Base-by-base conservation (phyloP, 2,797 vertebrate species). In the Loris lydekkerianus region DNA sequence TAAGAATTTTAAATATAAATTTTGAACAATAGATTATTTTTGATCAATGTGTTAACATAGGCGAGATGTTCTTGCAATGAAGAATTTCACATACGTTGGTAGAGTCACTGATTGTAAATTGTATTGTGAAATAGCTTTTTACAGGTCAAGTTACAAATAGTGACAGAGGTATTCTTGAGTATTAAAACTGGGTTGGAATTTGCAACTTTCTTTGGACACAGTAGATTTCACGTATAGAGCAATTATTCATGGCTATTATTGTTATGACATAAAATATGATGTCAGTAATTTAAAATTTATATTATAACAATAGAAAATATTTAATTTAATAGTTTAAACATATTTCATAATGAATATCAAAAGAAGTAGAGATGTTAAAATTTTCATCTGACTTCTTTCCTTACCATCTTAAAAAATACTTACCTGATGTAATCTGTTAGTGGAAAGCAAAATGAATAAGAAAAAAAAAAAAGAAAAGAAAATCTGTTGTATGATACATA, bases 81-180 rank as follows among this genome's bases (percentile, higher is more conserved):
- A 86, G 84, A 91, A 83, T 8, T 10, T 58, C 67, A 73, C 31
- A 85, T 69, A 37, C 73, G 83, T 14, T 49, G 70, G 17, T 0
- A 2, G 40, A 21, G 91, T 86, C n/a, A 69, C 23, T 88, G 56
- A 69, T 88, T 88, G 10, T 81, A 89, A 93, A 91, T 94, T 86
- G 76, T 89, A 63, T 7, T 83, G 58, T 94, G 58, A 96, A 97
- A 91, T 76, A 93, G 18, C 31, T 97, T 31, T 95, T 96, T 97
- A 85, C 81, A 72, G 91, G 91, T 97, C 31, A 93, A 1, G 34
- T 78, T 97, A 70, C 40, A 90, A 31, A 77, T 92, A 95, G 89
- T 96, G 31, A 34, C 89, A 15, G 11, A 91, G 53, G 7, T 94
- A 17, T 53, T 65, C 0, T 43, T 86, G 27, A 96, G 34, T 96